These are phyloP conservation scores for Danaus melanippus DNA, from an alignment of 1,140 invertebrate species.

Conservation along the genomic window DNA sequence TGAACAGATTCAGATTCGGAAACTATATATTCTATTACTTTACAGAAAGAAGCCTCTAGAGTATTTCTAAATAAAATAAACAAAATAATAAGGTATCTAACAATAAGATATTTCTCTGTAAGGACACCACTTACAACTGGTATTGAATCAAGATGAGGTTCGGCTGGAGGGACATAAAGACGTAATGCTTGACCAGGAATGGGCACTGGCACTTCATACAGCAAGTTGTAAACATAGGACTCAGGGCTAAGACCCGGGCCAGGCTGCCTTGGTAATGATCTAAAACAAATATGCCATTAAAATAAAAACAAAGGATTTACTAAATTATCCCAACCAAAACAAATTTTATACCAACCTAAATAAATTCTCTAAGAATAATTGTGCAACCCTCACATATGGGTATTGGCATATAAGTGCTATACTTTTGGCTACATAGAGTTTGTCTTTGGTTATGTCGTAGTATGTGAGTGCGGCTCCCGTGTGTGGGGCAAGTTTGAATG, in stretches of 20 bases:
- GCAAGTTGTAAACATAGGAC: slow-evolving; percentile 94
- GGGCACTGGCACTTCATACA: slow-evolving; percentile 95
- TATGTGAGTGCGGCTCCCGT: slow-evolving; percentile 84
- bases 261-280: slow-evolving; percentile 82
- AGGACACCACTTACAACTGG: slow-evolving; percentile 68
- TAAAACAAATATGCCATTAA: slow-evolving; percentile 31
- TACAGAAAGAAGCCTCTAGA: too few species aligned
- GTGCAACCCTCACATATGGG: slow-evolving; percentile 89
- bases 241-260: slow-evolving; percentile 85
- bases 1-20: too few species aligned
- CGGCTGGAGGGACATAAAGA: slow-evolving; percentile 83
- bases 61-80: too few species aligned
- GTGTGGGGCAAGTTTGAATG: slow-evolving; percentile 88
- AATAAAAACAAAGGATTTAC: not conserved
- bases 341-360: slow-evolving; percentile 78
- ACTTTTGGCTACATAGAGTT: slow-evolving; percentile 95
- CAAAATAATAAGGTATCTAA: too few species aligned
- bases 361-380: slow-evolving; percentile 88
- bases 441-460: slow-evolving; percentile 95
- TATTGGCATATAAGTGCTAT: slow-evolving; percentile 93
- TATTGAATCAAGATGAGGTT: slow-evolving; percentile 80
- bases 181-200: slow-evolving; percentile 88
- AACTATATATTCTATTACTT: too few species aligned
- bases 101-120: too few species aligned
- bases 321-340: not conserved